Evolutionary conservation across 2,888 invertebrate genomes (phyloP).

Genomic region (Pachycephus smyrnensis): DNA sequence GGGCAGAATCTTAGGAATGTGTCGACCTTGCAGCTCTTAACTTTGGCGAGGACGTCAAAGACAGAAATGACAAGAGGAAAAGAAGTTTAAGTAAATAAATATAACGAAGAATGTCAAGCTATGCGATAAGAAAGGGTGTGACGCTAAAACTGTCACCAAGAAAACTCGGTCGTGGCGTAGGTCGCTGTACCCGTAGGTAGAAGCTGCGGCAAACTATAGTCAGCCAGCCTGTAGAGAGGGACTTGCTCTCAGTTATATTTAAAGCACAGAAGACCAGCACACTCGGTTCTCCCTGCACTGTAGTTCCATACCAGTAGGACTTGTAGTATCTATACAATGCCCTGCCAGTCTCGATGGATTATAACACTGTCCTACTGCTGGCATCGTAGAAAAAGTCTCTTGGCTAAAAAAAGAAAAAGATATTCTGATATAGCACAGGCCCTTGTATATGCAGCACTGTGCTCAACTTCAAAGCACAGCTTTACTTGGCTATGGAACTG

Average conservation of each 20-base stretch:
- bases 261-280: neutral
- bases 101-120: neutral
- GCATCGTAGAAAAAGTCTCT: neutral
- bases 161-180: slow-evolving; percentile 35
- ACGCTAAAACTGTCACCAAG: neutral
- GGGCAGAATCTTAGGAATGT: neutral
- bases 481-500: neutral
- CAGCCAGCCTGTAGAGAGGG: neutral
- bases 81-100: neutral
- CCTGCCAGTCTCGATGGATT: neutral
- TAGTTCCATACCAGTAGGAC: neutral
- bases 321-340: neutral
- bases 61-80: neutral
- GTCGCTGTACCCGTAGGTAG: slow-evolving; percentile 46
- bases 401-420: neutral
- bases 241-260: neutral
- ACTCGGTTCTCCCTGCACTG: neutral
- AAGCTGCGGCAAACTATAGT: neutral
- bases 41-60: neutral
- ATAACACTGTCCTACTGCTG: neutral
- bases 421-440: neutral
- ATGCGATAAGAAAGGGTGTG: neutral
- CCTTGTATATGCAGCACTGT: neutral
- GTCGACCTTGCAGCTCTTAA: neutral
- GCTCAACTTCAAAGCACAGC: neutral